These are phyloP conservation scores for Acromyrmex heyeri DNA, from an alignment of 1,140 invertebrate genomes.

Conservation along the genomic window DNA sequence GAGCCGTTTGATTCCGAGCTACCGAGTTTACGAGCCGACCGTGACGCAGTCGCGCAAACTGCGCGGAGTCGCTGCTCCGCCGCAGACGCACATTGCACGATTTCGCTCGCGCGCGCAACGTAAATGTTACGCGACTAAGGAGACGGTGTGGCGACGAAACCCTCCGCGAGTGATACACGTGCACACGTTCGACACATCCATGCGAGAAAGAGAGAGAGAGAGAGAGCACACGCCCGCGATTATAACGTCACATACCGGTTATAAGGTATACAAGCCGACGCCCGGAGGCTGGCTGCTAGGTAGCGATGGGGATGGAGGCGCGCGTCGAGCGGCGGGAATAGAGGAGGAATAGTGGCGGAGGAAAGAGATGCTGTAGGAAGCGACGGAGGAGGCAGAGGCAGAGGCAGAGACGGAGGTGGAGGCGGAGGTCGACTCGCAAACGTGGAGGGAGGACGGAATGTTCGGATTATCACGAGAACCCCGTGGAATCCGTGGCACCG, in stretches of 20 bases:
- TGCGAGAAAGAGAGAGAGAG: background rate
- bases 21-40: slow-evolving; percentile 75
- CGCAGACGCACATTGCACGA: background rate
- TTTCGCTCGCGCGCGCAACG: slow-evolving; percentile 24
- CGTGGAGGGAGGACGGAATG: slow-evolving; percentile 80
- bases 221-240: slow-evolving; percentile 75
- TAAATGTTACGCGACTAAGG: slow-evolving; percentile 19
- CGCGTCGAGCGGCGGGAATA: slow-evolving; percentile 33
- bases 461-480: slow-evolving; percentile 82
- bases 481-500: slow-evolving; percentile 76
- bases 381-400: slow-evolving; percentile 11
- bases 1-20: slow-evolving; percentile 71
- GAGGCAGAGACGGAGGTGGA: background rate
- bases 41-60: slow-evolving; percentile 75
- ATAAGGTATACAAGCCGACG: slow-evolving; percentile 80
- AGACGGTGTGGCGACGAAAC: background rate
- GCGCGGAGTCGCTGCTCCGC: slow-evolving; percentile 8
- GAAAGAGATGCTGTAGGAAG: slow-evolving; percentile 57
- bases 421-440: slow-evolving; percentile 67
- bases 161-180: slow-evolving; percentile 35
- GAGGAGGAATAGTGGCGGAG: background rate
- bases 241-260: slow-evolving; percentile 82
- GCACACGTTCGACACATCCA: slow-evolving; percentile 53
- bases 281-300: slow-evolving; percentile 63
- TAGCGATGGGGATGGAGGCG: slow-evolving; percentile 53